Evolutionary conservation across 2,113 vertebrate genomes (phyloP).

Genomic region (Ageneiosus marmoratus): DNA sequence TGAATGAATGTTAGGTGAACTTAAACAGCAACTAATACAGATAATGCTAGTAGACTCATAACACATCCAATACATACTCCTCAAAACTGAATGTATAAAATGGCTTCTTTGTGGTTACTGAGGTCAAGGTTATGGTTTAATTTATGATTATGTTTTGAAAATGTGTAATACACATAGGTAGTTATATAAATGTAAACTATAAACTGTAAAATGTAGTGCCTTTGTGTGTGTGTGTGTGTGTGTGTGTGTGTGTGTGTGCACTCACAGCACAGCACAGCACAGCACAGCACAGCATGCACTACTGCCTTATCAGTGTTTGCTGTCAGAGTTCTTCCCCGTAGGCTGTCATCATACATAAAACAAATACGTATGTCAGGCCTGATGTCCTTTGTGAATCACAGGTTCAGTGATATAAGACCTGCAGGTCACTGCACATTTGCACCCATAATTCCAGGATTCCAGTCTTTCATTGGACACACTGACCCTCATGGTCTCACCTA

Average conservation of each 20-base stretch:
- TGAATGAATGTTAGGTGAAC: too few relatives aligned
- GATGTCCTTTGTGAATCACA: conserved; percentile 7
- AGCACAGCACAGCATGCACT: conserved; percentile 32
- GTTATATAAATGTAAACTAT: neutral
- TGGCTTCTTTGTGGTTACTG: neutral
- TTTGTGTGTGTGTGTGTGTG: neutral
- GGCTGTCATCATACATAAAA: conserved; percentile 25
- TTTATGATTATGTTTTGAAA: neutral
- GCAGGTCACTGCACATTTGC: conserved; percentile 8
- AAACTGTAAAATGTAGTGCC: neutral
- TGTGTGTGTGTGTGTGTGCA: neutral
- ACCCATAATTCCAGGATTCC: neutral
- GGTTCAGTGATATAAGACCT: neutral
- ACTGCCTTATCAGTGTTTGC: conserved; percentile 40
- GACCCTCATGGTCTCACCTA: neutral
- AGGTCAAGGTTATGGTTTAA: neutral
- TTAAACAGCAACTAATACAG: neutral
- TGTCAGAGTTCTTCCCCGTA: conserved; percentile 34
- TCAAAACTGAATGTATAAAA: neutral
- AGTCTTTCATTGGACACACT: neutral
- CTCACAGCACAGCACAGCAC: conserved; percentile 27
- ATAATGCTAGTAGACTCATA: too few relatives aligned
- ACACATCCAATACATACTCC: neutral
- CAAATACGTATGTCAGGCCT: conserved; percentile 22
- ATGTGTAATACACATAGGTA: neutral